phyloP scores from a whole-genome alignment of 2,797 vertebrate species.

The Neoniphon sammara region DNA sequence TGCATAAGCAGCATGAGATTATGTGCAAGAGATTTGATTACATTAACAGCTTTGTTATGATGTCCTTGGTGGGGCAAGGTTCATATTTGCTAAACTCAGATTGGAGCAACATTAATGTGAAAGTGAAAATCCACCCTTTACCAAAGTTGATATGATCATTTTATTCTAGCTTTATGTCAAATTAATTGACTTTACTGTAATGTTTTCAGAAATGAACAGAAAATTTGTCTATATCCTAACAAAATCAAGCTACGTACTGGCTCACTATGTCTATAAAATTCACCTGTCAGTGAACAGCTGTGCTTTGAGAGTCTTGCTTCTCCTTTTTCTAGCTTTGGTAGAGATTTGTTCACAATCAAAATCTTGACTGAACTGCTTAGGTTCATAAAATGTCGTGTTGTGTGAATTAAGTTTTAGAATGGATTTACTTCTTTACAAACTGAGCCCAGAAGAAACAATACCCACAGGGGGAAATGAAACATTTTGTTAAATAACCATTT shows the following conservation, averaged over 20 bases:
- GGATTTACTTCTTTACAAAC: neutral
- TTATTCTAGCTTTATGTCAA: neutral
- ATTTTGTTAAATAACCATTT: neutral
- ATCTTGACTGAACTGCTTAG: neutral
- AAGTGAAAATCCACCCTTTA: neutral
- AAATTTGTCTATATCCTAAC: too few species aligned
- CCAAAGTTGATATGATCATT: neutral
- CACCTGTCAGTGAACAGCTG: too few species aligned
- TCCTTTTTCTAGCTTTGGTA: neutral
- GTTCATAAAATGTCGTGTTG: neutral
- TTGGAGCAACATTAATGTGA: neutral
- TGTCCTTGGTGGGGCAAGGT: neutral
- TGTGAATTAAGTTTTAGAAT: neutral
- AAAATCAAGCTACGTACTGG: too few species aligned
- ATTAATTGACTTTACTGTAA: neutral
- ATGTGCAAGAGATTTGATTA: conserved; percentile 17
- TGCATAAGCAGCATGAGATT: conserved; percentile 34
- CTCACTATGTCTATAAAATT: too few species aligned
- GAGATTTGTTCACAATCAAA: neutral
- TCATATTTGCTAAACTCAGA: neutral
- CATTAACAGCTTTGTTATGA: conserved; percentile 11
- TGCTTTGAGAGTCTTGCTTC: too few species aligned
- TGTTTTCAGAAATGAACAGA: too few species aligned
- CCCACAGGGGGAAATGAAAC: neutral
- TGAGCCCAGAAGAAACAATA: neutral